Conservation (phyloP, 2,888 invertebrate species). For the Eurytoma californica region DNA sequence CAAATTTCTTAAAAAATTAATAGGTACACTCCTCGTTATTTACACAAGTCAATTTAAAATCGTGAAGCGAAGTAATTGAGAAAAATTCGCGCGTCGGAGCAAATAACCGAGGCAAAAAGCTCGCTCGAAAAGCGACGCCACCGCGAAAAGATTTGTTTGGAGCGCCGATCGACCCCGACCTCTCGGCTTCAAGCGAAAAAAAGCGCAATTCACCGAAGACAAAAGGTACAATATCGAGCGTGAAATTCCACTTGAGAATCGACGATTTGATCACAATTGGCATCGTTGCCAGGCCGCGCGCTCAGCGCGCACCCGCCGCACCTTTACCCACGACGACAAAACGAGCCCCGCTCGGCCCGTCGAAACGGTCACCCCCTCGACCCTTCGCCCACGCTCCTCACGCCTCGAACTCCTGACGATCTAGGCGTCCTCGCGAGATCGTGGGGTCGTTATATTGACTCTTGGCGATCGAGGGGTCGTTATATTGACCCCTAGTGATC, state of each 20-base stretch:
- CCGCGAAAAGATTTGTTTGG: not conserved
- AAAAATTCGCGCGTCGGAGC: not conserved
- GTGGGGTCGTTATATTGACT: too few relatives aligned
- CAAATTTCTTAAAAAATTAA: too few relatives aligned
- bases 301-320: conserved; percentile 31
- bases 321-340: conserved; percentile 26
- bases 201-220: not conserved
- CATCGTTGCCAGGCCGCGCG: conserved; percentile 13
- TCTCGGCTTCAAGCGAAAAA: not conserved
- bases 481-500: too few relatives aligned
- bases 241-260: conserved; percentile 36
- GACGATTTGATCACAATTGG: conserved; percentile 50
- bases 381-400: not conserved
- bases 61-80: not conserved
- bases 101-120: not conserved
- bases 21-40: too few relatives aligned
- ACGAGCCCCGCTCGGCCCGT: not conserved
- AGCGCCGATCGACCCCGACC: not conserved
- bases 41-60: too few relatives aligned
- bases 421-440: not conserved
- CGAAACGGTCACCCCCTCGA: not conserved
- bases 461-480: too few relatives aligned
- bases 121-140: not conserved
- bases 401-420: not conserved
- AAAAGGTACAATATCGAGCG: conserved; percentile 13